Base-by-base conservation (phyloP, 2,797 vertebrate species). In the Etheostoma nigrum region DNA sequence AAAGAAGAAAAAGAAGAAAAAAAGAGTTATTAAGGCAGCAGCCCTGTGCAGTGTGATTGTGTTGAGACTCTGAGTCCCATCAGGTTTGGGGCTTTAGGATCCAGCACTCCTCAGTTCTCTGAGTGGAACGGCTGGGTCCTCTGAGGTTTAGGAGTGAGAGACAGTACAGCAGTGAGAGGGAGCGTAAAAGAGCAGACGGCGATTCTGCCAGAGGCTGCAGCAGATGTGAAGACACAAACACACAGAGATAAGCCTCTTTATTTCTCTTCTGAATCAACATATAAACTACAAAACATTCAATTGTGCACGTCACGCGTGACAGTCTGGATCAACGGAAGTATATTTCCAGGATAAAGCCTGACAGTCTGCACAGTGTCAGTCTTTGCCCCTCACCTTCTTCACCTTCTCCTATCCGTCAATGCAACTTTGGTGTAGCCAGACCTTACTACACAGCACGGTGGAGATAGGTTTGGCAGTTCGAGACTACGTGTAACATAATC, bases 1-100 rank as follows among this genome's bases (percentile, higher is more conserved):
- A 27, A 27, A 27, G 27, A 27, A 27, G 36, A 11, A 40, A 3
- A 9, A 10, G 8, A 9, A 53, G 48, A 60, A 18, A 55, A 47
- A 33, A 23, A 27, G 63, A 57, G 55, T 51, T 77, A 82, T 83
- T 65, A 75, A 80, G 67, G 70, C 71, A 45, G 83, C 47, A 57
- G 79, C 65, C 19, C 27, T 23, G 40, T 68, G 40, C 70, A 14
- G 74, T 36, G 45, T 70, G 76, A 89, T 86, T 89, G 83, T 73
- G 63, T 78, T 47, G 65, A 75, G 77, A 80, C 74, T 68, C 70
- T 63, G 82, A 84, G 85, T 86, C 86, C 85, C 81, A 40, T 79
- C 76, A 82, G 82, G 74, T 88, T 79, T 55, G 52, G 53, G 68
- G 74, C 47, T 91, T 86, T 73, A 66, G 72, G 44, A 74, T 78